phyloP scores from a whole-genome alignment of 92 coral and sea anemone species.

The Porites rus region DNA sequence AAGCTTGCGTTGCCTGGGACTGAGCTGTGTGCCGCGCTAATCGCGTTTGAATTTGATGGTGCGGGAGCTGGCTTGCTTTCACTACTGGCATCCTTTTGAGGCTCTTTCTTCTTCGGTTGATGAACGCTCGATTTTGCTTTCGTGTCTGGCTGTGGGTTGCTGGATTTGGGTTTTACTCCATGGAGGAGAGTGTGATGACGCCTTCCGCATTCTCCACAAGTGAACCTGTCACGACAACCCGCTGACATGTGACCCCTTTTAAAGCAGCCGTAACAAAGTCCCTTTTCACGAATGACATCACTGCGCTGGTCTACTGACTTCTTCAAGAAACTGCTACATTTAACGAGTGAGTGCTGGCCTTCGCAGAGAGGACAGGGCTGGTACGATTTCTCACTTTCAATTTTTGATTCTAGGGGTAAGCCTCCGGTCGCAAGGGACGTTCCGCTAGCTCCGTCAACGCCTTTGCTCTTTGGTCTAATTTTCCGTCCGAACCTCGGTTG shows the following conservation, averaged over 20 bases:
- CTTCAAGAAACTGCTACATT: constrained; percentile 18
- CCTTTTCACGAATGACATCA: background rate
- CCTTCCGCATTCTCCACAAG: constrained; percentile 67
- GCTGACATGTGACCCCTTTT: constrained; percentile 37
- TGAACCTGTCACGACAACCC: constrained; percentile 8
- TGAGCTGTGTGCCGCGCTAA: background rate
- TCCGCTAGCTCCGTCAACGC: too few species aligned
- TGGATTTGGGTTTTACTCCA: constrained; percentile 38
- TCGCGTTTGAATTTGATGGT: background rate
- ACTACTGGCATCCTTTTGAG: background rate
- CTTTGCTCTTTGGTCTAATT: background rate
- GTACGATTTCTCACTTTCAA: too few species aligned
- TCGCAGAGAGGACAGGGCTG: too few species aligned
- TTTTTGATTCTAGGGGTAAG: too few species aligned
- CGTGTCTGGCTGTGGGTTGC: background rate
- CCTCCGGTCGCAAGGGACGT: too few species aligned
- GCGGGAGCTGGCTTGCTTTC: background rate
- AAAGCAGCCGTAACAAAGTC: constrained; percentile 52
- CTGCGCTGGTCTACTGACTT: constrained; percentile 5
- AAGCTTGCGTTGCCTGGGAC: background rate
- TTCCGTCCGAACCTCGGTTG: background rate
- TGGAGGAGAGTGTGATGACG: constrained; percentile 73
- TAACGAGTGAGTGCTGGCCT: background rate
- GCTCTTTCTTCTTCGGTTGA: too few species aligned
- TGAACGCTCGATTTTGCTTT: too few species aligned